phyloP scores from a whole-genome alignment of 2,797 vertebrate species.

The Simalia tracyae region DNA sequence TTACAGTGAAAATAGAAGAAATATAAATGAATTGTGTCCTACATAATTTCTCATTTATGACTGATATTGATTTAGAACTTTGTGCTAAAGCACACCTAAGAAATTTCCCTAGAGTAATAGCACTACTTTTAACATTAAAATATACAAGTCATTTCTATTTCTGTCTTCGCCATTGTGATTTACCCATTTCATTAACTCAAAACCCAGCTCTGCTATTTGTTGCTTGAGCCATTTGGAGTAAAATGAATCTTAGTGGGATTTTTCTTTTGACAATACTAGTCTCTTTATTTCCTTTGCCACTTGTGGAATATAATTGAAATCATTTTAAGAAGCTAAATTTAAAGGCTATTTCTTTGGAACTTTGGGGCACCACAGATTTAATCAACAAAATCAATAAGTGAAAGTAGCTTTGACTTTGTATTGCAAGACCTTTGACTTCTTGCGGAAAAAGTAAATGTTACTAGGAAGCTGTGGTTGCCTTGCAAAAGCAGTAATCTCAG shows the following conservation, averaged over 20 bases:
- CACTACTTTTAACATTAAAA: constrained; percentile 36
- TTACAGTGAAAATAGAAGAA: constrained; percentile 22
- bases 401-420: background rate
- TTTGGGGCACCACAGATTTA: background rate
- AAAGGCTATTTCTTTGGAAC: constrained; percentile 27
- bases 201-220: constrained; percentile 27
- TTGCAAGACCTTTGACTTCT: background rate
- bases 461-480: background rate
- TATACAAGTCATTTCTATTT: constrained; percentile 31
- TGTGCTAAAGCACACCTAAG: constrained; percentile 25
- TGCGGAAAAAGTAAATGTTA: background rate
- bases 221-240: constrained; percentile 34
- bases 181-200: constrained; percentile 28
- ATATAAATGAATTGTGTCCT: background rate
- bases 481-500: background rate
- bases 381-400: background rate
- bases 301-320: constrained; percentile 9
- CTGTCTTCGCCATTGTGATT: constrained; percentile 31
- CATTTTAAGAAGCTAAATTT: constrained; percentile 14
- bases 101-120: constrained; percentile 19
- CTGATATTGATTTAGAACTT: background rate
- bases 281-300: constrained; percentile 24
- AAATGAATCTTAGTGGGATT: constrained; percentile 12
- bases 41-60: constrained; percentile 20
- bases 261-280: constrained; percentile 44